Evolutionary conservation across 2,888 invertebrate genomes (phyloP), one percentile per base, ranked within the genome.

Genomic region (Metopia argyrocephala): DNA sequence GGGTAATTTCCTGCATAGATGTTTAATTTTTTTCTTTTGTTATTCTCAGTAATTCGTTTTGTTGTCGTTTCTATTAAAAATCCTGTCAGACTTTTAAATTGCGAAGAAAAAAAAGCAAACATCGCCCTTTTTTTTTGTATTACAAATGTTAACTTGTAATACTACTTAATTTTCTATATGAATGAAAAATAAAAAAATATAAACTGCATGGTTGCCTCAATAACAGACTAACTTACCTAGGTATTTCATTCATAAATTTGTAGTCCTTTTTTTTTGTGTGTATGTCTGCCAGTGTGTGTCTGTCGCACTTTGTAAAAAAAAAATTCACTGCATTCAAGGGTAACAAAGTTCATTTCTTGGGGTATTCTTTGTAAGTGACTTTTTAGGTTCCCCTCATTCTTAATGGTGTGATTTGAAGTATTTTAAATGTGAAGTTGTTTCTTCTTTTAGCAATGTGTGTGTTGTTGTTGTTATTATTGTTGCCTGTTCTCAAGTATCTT

Each of bases 321-420:
- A n/a, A n/a, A n/a, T n/a, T n/a, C n/a, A n/a, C 66, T 81, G 74
- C 70, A 80, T 81, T 81, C 81, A 81, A 81, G 81, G 81, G 78
- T 81, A 81, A 75, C 74, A 78, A 81, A 81, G 81, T 81, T 81
- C 81, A 81, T 74, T 78, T 56, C 46, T 15, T 46, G 5, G 9
- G 38, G 6, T 18, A 57, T 27, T 23, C 18, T n/a, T n/a, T n/a
- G 31, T 25, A 66, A 68, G 65, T 56, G 62, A 62, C 65, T 71
- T 68, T 9, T 80, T 61, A 9, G 78, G 66, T 73, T 78, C 78
- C 75, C 70, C 70, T 79, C 79, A 68, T 80, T 69, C 64, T 78
- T 78, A 54, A 70, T 78, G 78, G 81, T 81, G 81, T 81, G 81
- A 81, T 81, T 81, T 81, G 81, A 81, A 81, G 81, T 78, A 66